Base-by-base conservation (phyloP, 2,888 invertebrate species). In the Drosophila anomelani region DNA sequence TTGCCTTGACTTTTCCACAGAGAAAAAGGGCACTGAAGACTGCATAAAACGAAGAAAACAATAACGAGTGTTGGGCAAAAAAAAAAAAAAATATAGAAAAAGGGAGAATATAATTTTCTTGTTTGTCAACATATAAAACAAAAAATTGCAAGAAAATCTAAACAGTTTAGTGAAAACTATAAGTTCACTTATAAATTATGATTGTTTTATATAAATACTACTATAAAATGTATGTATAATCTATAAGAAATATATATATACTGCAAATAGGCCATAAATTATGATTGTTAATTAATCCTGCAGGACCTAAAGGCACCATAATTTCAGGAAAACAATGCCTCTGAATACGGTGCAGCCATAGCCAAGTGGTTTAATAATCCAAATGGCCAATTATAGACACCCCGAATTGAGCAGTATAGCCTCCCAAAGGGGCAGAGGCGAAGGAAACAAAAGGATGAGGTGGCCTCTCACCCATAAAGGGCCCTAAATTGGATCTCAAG, bases 1-100 rank as follows among this genome's bases (percentile, higher is more conserved):
- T 73, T 62, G 41, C 63, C 49, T 38, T 26, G 47, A 57, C 74
- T 67, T 76, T 34, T 64, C 32, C 64, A 9, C 59, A 17, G 54
- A 41, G 39, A 34, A 68, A 58, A 47, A 17, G 39, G 55, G 39
- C 39, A 46, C 56, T 60, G 36, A 60, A 54, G 39, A 46, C 49
- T 51, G 34, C 32, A 32, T 54, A 34, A 57, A 53, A 39, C 7
- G 23, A 13, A 10, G 59, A 51, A 51, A 49, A 32, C n/a, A 46
- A 46, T 46, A 46, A 12, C 12, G 62, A 46, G 29, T 29, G 20
- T 26, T 6, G 49, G 6, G 17, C 29, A 5, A 29, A 47, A 12
- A 9, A 9, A n/a, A 26, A 1, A 8, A 8, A 5, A n/a, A 49
- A 13, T n/a, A n/a, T n/a, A n/a, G n/a, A n/a, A n/a, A n/a, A n/a